phyloP scores from a whole-genome alignment of 1,140 invertebrate genomes.

The Cotesia vestalis region DNA sequence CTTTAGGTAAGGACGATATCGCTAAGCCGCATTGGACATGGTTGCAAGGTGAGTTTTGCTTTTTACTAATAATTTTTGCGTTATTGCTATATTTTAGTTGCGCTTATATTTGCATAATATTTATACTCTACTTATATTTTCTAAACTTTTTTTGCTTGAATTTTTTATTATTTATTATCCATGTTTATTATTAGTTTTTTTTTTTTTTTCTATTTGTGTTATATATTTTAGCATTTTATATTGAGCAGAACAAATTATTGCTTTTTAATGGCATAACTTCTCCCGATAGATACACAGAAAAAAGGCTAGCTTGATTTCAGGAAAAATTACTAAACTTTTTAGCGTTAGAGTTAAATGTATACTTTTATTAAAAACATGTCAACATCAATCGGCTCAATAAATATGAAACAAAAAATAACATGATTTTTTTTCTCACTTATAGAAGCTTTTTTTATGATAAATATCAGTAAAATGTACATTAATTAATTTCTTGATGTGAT shows the following conservation, averaged over 20 bases:
- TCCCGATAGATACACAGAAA: not conserved
- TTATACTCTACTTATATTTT: slow-evolving; percentile 21
- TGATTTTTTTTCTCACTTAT: too few relatives aligned
- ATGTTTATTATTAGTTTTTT: not conserved
- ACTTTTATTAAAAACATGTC: too few relatives aligned
- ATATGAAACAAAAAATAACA: too few relatives aligned
- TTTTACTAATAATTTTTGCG: slow-evolving; percentile 47
- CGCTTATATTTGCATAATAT: slow-evolving; percentile 18
- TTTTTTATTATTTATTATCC: not conserved
- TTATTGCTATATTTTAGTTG: slow-evolving; percentile 24
- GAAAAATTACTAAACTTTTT: too few relatives aligned
- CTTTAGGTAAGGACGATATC: slow-evolving; percentile 66
- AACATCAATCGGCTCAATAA: too few relatives aligned
- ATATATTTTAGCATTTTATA: not conserved
- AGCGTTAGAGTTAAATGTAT: too few relatives aligned
- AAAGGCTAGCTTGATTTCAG: too few relatives aligned
- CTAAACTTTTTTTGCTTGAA: slow-evolving; percentile 12
- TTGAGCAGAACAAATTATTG: not conserved
- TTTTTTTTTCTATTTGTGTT: not conserved
- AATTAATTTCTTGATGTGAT: too few relatives aligned
- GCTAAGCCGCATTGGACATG: slow-evolving; percentile 65
- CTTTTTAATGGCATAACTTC: not conserved
- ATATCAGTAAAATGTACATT: too few relatives aligned
- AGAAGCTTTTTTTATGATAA: too few relatives aligned
- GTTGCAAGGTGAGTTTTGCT: slow-evolving; percentile 65